phyloP scores from a whole-genome alignment of 2,113 vertebrate species.

The Crypturellus undulatus region DNA sequence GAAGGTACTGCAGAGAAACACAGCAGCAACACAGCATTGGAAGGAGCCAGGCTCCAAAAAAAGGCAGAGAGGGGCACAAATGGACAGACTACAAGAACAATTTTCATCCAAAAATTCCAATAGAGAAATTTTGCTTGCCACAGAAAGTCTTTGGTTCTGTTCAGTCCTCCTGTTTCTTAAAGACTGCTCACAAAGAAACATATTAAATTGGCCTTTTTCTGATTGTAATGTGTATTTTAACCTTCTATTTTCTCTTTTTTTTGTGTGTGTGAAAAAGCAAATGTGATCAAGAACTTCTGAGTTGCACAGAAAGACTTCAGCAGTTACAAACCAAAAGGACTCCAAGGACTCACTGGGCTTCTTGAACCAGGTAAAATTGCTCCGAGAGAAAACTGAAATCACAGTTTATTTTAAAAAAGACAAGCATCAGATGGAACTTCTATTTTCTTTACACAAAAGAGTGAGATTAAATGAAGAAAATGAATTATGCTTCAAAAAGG shows the following conservation, averaged over 20 bases:
- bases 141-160: background rate
- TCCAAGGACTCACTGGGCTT: background rate
- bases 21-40: background rate
- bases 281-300: background rate
- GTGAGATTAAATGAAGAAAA: background rate
- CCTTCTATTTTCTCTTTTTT: background rate
- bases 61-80: accelerated
- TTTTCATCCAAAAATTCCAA: background rate
- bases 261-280: background rate
- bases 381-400: background rate
- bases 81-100: background rate
- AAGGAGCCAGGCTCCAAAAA: background rate
- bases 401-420: background rate
- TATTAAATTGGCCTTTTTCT: background rate
- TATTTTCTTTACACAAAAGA: background rate
- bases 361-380: background rate
- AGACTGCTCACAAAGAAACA: background rate
- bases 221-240: background rate
- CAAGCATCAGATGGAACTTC: background rate
- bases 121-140: background rate
- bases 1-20: background rate
- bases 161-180: background rate
- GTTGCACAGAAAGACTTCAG: background rate
- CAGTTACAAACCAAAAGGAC: background rate
- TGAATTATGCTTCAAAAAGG: background rate